phyloP scores from a whole-genome alignment of 2,888 invertebrate genomes.

The Imbricaverruca yamaguchii region DNA sequence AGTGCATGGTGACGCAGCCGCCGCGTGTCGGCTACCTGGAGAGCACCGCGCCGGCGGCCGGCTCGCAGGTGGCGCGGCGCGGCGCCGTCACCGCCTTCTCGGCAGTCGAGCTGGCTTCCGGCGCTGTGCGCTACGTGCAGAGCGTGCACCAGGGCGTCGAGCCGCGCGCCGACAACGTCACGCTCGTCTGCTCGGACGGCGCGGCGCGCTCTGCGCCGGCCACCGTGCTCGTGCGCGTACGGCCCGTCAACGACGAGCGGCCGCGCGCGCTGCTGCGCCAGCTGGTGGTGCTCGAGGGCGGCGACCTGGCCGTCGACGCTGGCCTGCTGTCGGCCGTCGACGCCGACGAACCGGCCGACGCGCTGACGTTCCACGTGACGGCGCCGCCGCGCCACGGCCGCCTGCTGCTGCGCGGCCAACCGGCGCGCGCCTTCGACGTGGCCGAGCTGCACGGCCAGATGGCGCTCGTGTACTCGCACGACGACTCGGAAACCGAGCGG shows the following conservation, averaged over 20 bases:
- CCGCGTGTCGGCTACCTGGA: slow-evolving; percentile 41
- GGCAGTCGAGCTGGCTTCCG: slow-evolving; percentile 37
- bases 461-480: slow-evolving; percentile 39
- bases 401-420: slow-evolving; percentile 36
- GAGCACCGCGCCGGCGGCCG: slow-evolving; percentile 39
- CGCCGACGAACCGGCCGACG: slow-evolving; percentile 39
- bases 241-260: slow-evolving; percentile 41
- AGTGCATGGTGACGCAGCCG: slow-evolving; percentile 39
- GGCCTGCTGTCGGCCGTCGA: slow-evolving; percentile 36
- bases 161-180: slow-evolving; percentile 39
- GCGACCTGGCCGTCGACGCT: slow-evolving; percentile 40
- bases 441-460: slow-evolving; percentile 39
- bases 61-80: slow-evolving; percentile 34
- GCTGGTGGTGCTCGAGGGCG: slow-evolving; percentile 42
- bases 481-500: slow-evolving; percentile 40
- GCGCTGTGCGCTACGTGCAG: slow-evolving; percentile 41
- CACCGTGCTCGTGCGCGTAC: slow-evolving; percentile 37
- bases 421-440: slow-evolving; percentile 37
- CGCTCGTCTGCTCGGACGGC: slow-evolving; percentile 41
- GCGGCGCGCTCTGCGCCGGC: slow-evolving; percentile 38
- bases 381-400: slow-evolving; percentile 36
- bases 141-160: slow-evolving; percentile 42
- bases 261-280: slow-evolving; percentile 40
- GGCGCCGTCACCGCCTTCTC: slow-evolving; percentile 35
- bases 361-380: slow-evolving; percentile 33